Percentiles rank a stretch among this genome's conserved stretches.
These are phyloP conservation scores for Rhinolophus sinicus DNA, from an alignment of 2,113 vertebrate genomes.

Conservation along the genomic window DNA sequence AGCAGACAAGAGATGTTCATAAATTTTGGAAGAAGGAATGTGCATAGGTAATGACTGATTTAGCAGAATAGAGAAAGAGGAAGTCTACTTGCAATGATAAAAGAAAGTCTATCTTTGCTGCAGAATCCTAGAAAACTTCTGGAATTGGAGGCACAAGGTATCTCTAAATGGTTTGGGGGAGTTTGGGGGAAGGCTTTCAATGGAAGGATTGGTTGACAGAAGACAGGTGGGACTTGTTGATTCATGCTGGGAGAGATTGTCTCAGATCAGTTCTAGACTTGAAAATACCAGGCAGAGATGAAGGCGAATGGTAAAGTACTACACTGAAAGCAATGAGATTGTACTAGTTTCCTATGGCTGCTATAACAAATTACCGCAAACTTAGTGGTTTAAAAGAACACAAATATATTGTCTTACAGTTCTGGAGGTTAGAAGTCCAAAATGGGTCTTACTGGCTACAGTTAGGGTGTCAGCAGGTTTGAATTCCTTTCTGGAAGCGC, in stretches of 20 bases:
- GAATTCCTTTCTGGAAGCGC: background rate
- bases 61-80: background rate
- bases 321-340: background rate
- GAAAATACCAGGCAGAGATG: conserved; percentile 21
- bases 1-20: background rate
- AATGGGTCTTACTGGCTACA: background rate
- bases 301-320: background rate
- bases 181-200: background rate
- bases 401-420: background rate
- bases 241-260: background rate
- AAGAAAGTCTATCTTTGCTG: background rate
- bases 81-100: background rate
- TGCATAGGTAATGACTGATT: background rate
- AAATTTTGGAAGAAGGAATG: conserved; percentile 10
- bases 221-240: background rate
- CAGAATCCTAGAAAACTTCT: background rate
- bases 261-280: background rate
- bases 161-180: background rate
- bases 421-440: background rate
- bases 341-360: background rate
- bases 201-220: background rate
- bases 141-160: background rate
- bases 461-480: background rate
- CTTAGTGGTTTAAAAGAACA: conserved; percentile 5
- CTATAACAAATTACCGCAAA: background rate